phyloP scores from a whole-genome alignment of 2,113 vertebrate genomes.

The Dasyprocta punctata region DNA sequence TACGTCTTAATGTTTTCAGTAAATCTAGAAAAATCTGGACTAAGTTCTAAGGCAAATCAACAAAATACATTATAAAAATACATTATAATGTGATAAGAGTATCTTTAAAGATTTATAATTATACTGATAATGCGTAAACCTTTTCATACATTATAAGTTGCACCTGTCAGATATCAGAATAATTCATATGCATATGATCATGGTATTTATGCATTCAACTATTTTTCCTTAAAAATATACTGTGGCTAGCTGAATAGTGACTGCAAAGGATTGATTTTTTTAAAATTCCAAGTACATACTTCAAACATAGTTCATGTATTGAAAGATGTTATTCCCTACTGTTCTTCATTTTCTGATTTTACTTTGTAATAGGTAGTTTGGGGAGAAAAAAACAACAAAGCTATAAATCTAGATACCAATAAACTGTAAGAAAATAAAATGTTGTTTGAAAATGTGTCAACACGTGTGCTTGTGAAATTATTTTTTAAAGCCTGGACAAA shows the following conservation, averaged over 20 bases:
- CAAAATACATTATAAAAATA: conserved; percentile 18
- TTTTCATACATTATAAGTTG: conserved; percentile 41
- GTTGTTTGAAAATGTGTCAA: background rate
- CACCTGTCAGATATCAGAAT: conserved; percentile 55
- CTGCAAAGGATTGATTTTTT: conserved; percentile 35
- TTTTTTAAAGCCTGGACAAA: background rate
- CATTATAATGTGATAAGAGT: background rate
- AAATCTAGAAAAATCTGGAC: conserved; percentile 13
- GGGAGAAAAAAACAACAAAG: background rate
- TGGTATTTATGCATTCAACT: background rate
- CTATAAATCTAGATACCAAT: background rate
- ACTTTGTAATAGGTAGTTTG: background rate
- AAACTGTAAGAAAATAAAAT: background rate
- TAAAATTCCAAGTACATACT: background rate
- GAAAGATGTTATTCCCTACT: background rate
- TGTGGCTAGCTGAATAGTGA: background rate
- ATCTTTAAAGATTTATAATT: conserved; percentile 65
- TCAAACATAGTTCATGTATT: background rate
- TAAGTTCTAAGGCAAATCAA: conserved; percentile 25
- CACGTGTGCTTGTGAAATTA: background rate
- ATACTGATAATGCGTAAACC: background rate
- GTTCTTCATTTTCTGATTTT: conserved; percentile 12
- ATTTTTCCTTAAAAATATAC: conserved; percentile 22
- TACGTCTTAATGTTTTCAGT: background rate
- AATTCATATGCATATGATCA: conserved; percentile 26